Conservation (phyloP, 2,888 invertebrate genomes). For the Diarsia dahlii region DNA sequence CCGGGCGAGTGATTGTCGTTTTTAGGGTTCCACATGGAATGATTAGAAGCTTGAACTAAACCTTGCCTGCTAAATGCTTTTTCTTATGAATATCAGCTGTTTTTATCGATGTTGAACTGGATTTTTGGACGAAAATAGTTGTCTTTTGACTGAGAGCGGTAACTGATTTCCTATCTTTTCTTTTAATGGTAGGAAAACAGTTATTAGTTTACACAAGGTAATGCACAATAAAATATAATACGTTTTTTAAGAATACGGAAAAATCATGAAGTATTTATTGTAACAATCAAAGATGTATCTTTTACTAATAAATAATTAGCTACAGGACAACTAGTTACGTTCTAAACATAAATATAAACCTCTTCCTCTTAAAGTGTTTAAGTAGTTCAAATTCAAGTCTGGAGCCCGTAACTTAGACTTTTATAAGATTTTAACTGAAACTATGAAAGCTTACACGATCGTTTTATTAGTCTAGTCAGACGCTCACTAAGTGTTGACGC, state of each 20-base stretch:
- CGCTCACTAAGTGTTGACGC: background rate
- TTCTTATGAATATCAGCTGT: background rate
- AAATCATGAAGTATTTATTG: background rate
- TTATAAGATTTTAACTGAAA: slow-evolving; percentile 43
- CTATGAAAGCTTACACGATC: slow-evolving; percentile 32
- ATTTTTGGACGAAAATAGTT: background rate
- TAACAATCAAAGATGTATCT: background rate
- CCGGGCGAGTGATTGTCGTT: slow-evolving; percentile 57
- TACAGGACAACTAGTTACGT: background rate
- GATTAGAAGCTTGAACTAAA: background rate
- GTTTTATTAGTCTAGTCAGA: slow-evolving; percentile 34
- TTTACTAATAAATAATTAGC: background rate
- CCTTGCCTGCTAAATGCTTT: background rate
- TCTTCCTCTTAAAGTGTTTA: slow-evolving; percentile 16
- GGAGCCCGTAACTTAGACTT: slow-evolving; percentile 51
- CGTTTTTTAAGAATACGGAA: background rate
- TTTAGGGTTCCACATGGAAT: slow-evolving; percentile 55
- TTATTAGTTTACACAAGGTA: too few species aligned
- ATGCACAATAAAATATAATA: background rate
- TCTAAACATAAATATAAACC: slow-evolving; percentile 18
- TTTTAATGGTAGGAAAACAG: too few species aligned
- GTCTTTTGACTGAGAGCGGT: background rate
- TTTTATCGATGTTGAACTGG: background rate
- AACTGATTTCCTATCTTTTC: background rate
- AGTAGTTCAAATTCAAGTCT: slow-evolving; percentile 51